phyloP scores from a whole-genome alignment of 2,113 vertebrate species.

The Nothoprocta perdicaria region DNA sequence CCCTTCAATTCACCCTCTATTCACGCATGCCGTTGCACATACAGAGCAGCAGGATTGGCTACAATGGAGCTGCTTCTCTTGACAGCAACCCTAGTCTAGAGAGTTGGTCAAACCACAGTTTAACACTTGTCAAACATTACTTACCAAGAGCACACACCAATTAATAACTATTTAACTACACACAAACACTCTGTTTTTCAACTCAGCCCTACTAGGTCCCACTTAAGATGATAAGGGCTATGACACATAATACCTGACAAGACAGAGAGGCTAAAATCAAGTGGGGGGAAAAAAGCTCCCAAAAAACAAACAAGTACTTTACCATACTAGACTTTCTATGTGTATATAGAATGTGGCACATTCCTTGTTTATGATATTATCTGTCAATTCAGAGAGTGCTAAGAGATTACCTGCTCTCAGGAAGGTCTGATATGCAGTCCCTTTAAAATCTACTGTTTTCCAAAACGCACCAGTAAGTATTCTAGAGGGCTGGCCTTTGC shows the following conservation, averaged over 20 bases:
- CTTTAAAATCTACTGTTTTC: background rate
- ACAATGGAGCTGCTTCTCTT: background rate
- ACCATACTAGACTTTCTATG: background rate
- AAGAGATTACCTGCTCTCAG: background rate
- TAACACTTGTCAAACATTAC: background rate
- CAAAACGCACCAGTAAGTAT: background rate
- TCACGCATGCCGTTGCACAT: accelerated
- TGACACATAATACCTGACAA: background rate
- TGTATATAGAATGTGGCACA: background rate
- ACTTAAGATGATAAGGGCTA: background rate
- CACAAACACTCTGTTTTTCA: background rate
- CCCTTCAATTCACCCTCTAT: background rate
- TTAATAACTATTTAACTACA: background rate
- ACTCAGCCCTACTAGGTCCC: background rate
- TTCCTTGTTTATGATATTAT: background rate
- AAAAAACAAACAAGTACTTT: background rate
- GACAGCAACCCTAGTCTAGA: background rate
- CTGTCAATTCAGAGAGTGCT: background rate
- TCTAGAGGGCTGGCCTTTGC: background rate
- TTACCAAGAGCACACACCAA: background rate
- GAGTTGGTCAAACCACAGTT: background rate
- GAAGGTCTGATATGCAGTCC: background rate
- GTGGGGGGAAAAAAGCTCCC: too few relatives aligned
- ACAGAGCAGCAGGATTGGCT: background rate
- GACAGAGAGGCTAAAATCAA: background rate